phyloP scores from a whole-genome alignment of 1,140 invertebrate genomes.

The Drosophila simulans region DNA sequence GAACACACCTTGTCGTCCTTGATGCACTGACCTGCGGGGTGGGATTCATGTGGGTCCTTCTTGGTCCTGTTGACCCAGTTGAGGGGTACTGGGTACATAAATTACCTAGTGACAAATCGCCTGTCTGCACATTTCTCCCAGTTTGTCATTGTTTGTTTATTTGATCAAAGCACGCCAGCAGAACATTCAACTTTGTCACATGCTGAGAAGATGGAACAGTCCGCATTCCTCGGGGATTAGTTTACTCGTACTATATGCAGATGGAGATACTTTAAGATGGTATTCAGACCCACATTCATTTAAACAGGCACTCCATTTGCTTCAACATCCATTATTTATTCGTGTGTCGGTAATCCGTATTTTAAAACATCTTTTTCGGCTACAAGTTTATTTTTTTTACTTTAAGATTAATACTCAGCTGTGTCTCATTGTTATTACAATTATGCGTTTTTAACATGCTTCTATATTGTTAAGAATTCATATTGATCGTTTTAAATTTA shows the following conservation, averaged over 20 bases:
- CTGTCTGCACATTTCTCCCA: slow-evolving; percentile 65
- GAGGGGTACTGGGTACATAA: slow-evolving; percentile 41
- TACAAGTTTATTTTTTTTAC: slow-evolving; percentile 30
- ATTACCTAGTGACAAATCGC: slow-evolving; percentile 72
- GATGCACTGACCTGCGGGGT: slow-evolving; percentile 4
- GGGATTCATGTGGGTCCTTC: slow-evolving; percentile 11
- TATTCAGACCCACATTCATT: background rate
- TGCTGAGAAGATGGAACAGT: slow-evolving; percentile 27
- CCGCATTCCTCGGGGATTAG: slow-evolving; percentile 5
- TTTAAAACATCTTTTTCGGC: slow-evolving; percentile 49
- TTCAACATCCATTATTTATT: slow-evolving; percentile 66
- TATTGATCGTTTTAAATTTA: background rate
- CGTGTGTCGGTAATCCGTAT: slow-evolving; percentile 35
- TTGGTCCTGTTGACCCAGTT: slow-evolving; percentile 42
- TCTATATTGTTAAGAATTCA: slow-evolving; percentile 16
- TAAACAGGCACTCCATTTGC: slow-evolving; percentile 5
- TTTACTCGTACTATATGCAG: background rate
- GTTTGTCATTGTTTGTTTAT: slow-evolving; percentile 70
- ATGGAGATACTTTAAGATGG: background rate
- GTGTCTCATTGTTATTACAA: slow-evolving; percentile 8
- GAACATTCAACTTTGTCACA: slow-evolving; percentile 38
- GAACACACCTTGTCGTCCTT: slow-evolving; percentile 38
- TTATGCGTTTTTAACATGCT: slow-evolving; percentile 20
- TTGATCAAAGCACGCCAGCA: slow-evolving; percentile 66
- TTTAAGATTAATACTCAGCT: slow-evolving; percentile 56